Percentiles rank a stretch among this genome's conserved stretches.
These are phyloP conservation scores for Alces alces DNA, from an alignment of 2,113 vertebrate species.

Conservation along the genomic window DNA sequence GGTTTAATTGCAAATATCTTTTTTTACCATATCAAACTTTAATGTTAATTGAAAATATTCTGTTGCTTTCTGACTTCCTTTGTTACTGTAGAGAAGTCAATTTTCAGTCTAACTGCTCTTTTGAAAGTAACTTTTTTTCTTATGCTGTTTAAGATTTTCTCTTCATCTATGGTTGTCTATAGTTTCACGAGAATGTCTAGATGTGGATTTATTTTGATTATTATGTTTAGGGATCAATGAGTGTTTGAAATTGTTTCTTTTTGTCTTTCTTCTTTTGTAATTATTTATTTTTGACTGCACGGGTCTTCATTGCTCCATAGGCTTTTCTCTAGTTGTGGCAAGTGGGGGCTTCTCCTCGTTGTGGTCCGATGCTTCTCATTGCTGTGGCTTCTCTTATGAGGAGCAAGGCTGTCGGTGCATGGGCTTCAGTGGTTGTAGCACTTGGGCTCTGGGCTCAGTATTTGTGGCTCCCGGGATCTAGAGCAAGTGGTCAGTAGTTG, in stretches of 20 bases:
- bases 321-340: background rate
- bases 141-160: background rate
- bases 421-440: background rate
- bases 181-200: background rate
- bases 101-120: background rate
- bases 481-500: background rate
- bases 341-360: background rate
- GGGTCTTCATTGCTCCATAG: background rate
- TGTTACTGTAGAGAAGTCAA: background rate
- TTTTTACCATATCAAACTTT: background rate
- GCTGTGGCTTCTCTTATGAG: background rate
- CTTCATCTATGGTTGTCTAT: background rate
- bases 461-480: background rate
- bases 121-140: background rate
- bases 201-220: background rate
- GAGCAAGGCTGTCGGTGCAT: background rate
- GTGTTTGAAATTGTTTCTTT: background rate
- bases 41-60: constrained; percentile 29
- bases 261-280: background rate
- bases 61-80: background rate
- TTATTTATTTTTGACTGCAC: background rate
- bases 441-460: background rate
- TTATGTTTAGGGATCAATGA: background rate
- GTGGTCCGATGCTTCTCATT: background rate
- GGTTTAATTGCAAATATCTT: background rate